These are phyloP conservation scores for Ephestia elutella DNA, from an alignment of 1,140 invertebrate species.

Conservation along the genomic window DNA sequence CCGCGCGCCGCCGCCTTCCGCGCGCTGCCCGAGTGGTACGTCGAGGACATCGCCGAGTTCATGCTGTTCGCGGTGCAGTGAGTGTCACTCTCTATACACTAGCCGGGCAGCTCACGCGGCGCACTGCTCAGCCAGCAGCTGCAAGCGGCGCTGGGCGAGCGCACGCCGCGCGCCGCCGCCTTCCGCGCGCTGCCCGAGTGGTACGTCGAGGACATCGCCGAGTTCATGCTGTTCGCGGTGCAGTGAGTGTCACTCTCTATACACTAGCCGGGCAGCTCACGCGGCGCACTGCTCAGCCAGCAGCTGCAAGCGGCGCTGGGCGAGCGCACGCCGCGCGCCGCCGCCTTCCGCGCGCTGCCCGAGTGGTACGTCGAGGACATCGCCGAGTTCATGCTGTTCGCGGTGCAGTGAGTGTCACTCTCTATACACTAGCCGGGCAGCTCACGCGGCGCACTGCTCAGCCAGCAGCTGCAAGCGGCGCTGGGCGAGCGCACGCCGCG, in stretches of 20 bases:
- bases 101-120: conserved; percentile 83
- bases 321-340: conserved; percentile 69
- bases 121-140: conserved; percentile 83
- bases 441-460: conserved; percentile 86
- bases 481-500: conserved; percentile 35
- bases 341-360: conserved; percentile 91
- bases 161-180: conserved; percentile 77
- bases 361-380: conserved; percentile 98
- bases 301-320: conserved; percentile 73
- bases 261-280: conserved; percentile 79
- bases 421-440: conserved; percentile 67
- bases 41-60: conserved; percentile 97
- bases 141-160: conserved; percentile 50
- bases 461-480: conserved; percentile 77
- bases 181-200: conserved; percentile 96
- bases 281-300: conserved; percentile 83
- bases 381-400: conserved; percentile 94
- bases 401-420: conserved; percentile 87
- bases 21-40: conserved; percentile 95
- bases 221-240: conserved; percentile 93
- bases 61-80: conserved; percentile 94
- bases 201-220: conserved; percentile 97
- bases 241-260: conserved; percentile 82
- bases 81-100: conserved; percentile 70
- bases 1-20: conserved; percentile 84